Base-by-base conservation (phyloP, 2,888 invertebrate genomes). In the Anoplius nigerrimus region DNA sequence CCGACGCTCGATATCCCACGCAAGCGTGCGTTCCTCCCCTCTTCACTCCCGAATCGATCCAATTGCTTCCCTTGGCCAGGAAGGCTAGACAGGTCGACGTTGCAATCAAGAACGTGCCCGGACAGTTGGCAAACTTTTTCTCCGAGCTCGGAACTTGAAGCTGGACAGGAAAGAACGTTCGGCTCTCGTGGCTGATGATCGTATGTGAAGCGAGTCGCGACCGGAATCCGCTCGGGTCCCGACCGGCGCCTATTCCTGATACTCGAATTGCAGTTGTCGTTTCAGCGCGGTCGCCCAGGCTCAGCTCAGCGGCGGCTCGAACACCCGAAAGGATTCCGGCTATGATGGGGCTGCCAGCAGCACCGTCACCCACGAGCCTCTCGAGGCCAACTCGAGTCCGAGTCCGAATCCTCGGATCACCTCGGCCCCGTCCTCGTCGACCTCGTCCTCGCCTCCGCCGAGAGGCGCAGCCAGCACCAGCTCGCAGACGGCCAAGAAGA, bases 371-470 rank as follows among this genome's bases (percentile, higher is more conserved):
- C 84, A 87, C 72, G 87, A 87, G 11, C 75, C 80, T 0, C 63
- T 84, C 22, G 88, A 88, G 51, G 75, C 84, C 61, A 87, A 87
- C 59, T 88, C 86, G 22, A 87, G 87, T 66, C 88, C 87, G 11
- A 87, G 86, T 69, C 87, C 88, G 22, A 85, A 87, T 62, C 85
- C 85, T 2, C 79, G 84, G 57, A 83, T 81, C 52, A 79, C 85
- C 16, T 88, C 88, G 15, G 89, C 85, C 0, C 86, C 87, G n/a
- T 88, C 88, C 18, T 88, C 87, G 16, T 87, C 88, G 20, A 86
- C 86, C 13, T 88, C 84, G 16, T 83, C 85, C 48, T 83, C 87
- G 2, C 86, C 87, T 2, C 83, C 83, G 3, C 79, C 82, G 1
- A 77, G 82, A 1, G 82, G 79, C 16, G 62, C 78, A 0, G 22